Percentiles rank a stretch among this genome's conserved stretches.
phyloP scores from a whole-genome alignment of 1,140 invertebrate species.

The Drosophila bipectinata region DNA sequence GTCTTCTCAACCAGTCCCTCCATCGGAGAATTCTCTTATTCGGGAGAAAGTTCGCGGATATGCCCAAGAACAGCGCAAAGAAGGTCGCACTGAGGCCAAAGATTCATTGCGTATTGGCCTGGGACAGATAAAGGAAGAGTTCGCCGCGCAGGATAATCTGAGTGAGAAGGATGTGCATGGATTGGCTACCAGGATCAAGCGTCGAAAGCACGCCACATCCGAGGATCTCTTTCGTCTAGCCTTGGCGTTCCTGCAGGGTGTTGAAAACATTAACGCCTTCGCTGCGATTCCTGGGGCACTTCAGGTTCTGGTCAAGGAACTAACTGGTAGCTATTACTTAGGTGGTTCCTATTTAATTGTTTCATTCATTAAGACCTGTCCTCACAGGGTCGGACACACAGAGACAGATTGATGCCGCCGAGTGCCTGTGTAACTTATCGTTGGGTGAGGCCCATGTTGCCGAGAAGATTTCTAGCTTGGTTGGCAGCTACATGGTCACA shows the following conservation, averaged over 20 bases:
- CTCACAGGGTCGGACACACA: conserved; percentile 47
- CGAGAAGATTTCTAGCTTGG: conserved; percentile 69
- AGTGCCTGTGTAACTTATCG: conserved; percentile 78
- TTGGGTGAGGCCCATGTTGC: conserved; percentile 68
- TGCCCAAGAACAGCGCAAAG: conserved; percentile 50
- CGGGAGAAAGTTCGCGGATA: conserved; percentile 64
- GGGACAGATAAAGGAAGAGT: conserved; percentile 64
- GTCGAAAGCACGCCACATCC: conserved; percentile 72
- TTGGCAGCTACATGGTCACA: conserved; percentile 76
- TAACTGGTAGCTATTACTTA: conserved; percentile 53
- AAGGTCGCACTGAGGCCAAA: conserved; percentile 42
- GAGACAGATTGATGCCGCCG: conserved; percentile 61
- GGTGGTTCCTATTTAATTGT: background rate
- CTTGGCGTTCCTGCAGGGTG: conserved; percentile 70
- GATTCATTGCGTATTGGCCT: conserved; percentile 72
- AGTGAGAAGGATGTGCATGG: conserved; percentile 68
- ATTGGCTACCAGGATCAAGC: conserved; percentile 65
- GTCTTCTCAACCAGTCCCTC: background rate
- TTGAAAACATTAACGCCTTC: conserved; percentile 68
- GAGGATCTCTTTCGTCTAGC: conserved; percentile 71
- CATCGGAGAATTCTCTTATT: conserved; percentile 2
- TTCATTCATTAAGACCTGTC: background rate
- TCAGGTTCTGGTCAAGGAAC: conserved; percentile 74
- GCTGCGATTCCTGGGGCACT: conserved; percentile 59
- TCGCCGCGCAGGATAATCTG: conserved; percentile 63